phyloP scores from a whole-genome alignment of 2,888 invertebrate species.

The Clostera curtula region DNA sequence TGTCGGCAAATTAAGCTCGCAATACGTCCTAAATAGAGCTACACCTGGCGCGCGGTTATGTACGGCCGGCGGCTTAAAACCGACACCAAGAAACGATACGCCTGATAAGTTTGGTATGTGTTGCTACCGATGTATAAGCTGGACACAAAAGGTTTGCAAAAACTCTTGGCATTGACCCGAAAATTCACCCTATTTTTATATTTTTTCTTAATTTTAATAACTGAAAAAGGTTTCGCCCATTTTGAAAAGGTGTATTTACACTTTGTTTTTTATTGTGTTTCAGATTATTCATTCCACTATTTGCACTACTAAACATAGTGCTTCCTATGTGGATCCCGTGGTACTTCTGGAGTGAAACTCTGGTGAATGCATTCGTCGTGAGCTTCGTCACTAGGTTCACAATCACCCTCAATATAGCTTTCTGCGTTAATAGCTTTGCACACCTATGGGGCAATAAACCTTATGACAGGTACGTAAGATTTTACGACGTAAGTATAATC shows the following conservation, averaged over 20 bases:
- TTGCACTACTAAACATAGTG: constrained; percentile 78
- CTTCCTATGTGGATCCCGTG: constrained; percentile 86
- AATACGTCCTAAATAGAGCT: too few species aligned
- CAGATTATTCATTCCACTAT: constrained; percentile 82
- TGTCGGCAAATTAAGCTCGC: too few species aligned
- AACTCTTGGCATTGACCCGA: too few species aligned
- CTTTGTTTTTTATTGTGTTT: constrained; percentile 20
- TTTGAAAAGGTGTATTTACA: not conserved
- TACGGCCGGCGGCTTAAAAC: too few species aligned
- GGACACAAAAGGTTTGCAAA: too few species aligned
- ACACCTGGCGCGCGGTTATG: too few species aligned
- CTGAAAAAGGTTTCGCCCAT: too few species aligned
- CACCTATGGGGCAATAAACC: constrained; percentile 95
- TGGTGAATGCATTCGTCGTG: constrained; percentile 87
- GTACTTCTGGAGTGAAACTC: constrained; percentile 87
- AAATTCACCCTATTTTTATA: not conserved
- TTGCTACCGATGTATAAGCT: too few species aligned
- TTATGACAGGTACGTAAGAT: constrained; percentile 83
- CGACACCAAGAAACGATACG: too few species aligned
- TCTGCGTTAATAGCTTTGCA: constrained; percentile 95
- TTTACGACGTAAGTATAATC: not conserved
- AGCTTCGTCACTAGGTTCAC: constrained; percentile 90
- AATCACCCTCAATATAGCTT: constrained; percentile 91
- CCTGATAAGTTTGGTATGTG: too few species aligned
- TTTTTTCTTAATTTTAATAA: too few species aligned